phyloP scores from a whole-genome alignment of 2,113 vertebrate genomes.

The Tylochromis polylepis region DNA sequence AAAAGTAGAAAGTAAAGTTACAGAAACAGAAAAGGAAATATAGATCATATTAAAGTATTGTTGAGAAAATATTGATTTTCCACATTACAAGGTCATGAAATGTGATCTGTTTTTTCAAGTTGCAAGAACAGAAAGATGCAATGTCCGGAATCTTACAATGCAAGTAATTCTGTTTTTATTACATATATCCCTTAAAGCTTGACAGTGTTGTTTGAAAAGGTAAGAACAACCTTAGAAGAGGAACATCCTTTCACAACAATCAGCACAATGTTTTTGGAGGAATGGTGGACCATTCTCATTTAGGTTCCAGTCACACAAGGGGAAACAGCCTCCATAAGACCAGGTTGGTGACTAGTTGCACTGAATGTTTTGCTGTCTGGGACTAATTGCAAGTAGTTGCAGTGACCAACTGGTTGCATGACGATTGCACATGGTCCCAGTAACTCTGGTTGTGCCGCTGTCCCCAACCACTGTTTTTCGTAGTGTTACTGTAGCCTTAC shows the following conservation, averaged over 20 bases:
- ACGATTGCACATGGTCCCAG: neutral
- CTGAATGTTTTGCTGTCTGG: neutral
- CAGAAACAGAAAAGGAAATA: neutral
- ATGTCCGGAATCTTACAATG: neutral
- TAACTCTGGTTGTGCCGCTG: neutral
- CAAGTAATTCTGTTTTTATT: neutral
- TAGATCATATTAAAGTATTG: neutral
- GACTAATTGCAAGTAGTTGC: neutral
- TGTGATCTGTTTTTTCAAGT: neutral
- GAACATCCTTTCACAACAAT: neutral
- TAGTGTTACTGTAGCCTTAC: neutral
- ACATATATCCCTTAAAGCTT: neutral
- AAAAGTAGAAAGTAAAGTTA: neutral
- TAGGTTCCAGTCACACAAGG: too few species aligned
- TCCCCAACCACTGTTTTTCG: neutral
- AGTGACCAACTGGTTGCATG: neutral
- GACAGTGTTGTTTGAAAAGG: neutral
- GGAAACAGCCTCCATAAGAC: rapidly evolving
- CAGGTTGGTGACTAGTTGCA: neutral
- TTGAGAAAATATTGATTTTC: neutral
- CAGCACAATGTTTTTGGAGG: neutral
- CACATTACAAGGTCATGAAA: neutral
- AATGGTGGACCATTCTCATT: neutral
- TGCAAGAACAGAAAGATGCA: neutral
- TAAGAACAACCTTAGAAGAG: neutral